Conservation (phyloP, 2,113 vertebrate species). For the Ictalurus furcatus region DNA sequence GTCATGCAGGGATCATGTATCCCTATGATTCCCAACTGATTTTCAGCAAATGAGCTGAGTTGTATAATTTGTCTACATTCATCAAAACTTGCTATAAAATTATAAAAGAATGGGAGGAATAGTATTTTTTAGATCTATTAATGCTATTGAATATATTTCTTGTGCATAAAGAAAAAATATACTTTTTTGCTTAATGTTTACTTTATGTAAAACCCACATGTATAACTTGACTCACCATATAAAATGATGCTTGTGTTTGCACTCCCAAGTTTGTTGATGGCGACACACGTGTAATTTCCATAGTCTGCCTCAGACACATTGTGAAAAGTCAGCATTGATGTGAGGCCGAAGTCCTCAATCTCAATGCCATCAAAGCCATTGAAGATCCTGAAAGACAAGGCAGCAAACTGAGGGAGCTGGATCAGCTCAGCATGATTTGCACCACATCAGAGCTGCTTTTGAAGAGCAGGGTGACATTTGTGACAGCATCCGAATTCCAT, state of each 20-base stretch:
- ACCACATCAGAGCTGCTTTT: slow-evolving; percentile 47
- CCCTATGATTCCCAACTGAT: background rate
- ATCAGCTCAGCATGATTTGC: slow-evolving; percentile 24
- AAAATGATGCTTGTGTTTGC: slow-evolving; percentile 90
- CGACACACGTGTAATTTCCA: slow-evolving; percentile 95
- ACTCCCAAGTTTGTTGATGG: slow-evolving; percentile 89
- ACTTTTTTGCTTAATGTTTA: background rate
- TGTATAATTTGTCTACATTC: background rate
- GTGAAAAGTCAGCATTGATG: slow-evolving; percentile 91
- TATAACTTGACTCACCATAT: slow-evolving; percentile 78
- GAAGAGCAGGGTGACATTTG: slow-evolving; percentile 42
- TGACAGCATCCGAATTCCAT: slow-evolving; percentile 15
- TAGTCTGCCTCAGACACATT: slow-evolving; percentile 94
- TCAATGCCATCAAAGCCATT: slow-evolving; percentile 86
- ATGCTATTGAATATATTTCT: background rate
- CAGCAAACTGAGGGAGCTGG: slow-evolving; percentile 33
- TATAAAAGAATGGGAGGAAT: background rate
- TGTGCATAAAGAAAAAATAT: background rate
- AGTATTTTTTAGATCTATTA: background rate
- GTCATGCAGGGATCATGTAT: background rate
- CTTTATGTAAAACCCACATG: slow-evolving; percentile 23
- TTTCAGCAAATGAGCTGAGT: background rate
- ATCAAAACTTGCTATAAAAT: background rate
- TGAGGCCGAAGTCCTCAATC: slow-evolving; percentile 82
- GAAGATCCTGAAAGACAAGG: slow-evolving; percentile 74